A percentile compares a stretch with the other conserved stretches of the same genome.
Conservation (phyloP, 2,888 invertebrate species). For the Branchellion lobata region DNA sequence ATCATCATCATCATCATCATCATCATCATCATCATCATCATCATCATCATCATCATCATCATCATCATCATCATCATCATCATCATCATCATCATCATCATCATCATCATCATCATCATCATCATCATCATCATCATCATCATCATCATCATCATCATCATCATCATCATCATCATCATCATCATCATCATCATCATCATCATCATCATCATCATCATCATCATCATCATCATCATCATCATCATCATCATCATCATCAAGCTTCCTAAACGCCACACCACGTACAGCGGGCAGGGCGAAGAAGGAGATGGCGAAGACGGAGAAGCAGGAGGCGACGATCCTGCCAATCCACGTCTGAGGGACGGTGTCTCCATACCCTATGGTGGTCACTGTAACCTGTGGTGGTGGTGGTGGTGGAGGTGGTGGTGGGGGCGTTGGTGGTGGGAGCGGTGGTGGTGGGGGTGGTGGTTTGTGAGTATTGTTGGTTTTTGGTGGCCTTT, state of each 20-base stretch:
- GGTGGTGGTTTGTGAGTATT: too few species aligned
- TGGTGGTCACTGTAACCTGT: conserved; percentile 79
- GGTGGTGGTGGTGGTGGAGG: conserved; percentile 50
- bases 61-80: not conserved
- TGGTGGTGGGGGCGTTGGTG: not conserved
- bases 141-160: conserved; percentile 10
- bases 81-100: conserved; percentile 6
- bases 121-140: conserved; percentile 5
- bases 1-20: conserved; percentile 7
- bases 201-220: conserved; percentile 16
- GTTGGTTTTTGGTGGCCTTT: not conserved
- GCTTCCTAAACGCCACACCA: not conserved
- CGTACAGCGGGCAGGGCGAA: conserved; percentile 81
- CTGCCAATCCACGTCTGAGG: conserved; percentile 84
- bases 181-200: conserved; percentile 2
- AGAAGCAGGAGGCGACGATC: conserved; percentile 81
- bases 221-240: conserved; percentile 20
- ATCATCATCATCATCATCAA: too few species aligned
- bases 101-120: conserved; percentile 25
- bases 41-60: conserved; percentile 28
- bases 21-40: conserved; percentile 8
- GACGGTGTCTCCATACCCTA: conserved; percentile 83
- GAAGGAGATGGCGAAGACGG: conserved; percentile 82
- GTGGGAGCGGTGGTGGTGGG: too few species aligned
- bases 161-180: conserved; percentile 19